Evolutionary conservation across 2,797 vertebrate genomes (phyloP).

Genomic region (Mallotus villosus): DNA sequence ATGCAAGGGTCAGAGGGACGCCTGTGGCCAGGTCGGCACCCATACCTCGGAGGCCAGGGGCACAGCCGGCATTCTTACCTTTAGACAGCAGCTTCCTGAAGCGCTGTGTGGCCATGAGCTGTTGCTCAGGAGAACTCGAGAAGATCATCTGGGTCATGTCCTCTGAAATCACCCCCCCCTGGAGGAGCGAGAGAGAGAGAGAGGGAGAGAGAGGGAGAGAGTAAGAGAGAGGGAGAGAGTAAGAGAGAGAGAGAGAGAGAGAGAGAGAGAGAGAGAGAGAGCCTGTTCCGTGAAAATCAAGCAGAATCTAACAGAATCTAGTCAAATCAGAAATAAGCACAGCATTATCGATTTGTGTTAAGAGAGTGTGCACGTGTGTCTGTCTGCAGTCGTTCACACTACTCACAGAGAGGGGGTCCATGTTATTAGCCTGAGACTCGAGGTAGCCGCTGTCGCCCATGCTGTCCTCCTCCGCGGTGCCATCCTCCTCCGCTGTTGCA

Average conservation of each 20-base stretch:
- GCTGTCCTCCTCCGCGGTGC: conserved; percentile 87
- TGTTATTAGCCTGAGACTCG: conserved; percentile 94
- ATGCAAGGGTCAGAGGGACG: neutral
- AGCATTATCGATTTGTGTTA: neutral
- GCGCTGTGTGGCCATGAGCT: conserved; percentile 95
- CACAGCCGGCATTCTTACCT: conserved; percentile 71
- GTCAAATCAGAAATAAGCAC: too few species aligned
- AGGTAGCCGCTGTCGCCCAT: conserved; percentile 96
- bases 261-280: conserved; percentile 7
- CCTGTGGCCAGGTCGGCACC: neutral
- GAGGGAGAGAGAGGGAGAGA: neutral
- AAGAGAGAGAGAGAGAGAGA: too few species aligned
- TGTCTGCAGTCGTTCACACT: neutral
- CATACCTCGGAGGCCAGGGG: neutral
- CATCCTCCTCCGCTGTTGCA: conserved; percentile 87
- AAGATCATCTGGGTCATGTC: conserved; percentile 99
- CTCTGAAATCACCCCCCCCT: conserved; percentile 91
- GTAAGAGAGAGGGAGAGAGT: too few species aligned
- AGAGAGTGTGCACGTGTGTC: neutral
- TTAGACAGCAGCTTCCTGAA: conserved; percentile 98
- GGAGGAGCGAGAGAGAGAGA: conserved; percentile 17
- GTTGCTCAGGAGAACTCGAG: conserved; percentile 91
- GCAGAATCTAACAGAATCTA: too few species aligned
- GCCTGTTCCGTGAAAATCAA: too few species aligned
- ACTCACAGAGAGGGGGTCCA: conserved; percentile 90